Evolutionary conservation across 2,113 vertebrate genomes (phyloP).

Genomic region (Alouatta palliata): DNA sequence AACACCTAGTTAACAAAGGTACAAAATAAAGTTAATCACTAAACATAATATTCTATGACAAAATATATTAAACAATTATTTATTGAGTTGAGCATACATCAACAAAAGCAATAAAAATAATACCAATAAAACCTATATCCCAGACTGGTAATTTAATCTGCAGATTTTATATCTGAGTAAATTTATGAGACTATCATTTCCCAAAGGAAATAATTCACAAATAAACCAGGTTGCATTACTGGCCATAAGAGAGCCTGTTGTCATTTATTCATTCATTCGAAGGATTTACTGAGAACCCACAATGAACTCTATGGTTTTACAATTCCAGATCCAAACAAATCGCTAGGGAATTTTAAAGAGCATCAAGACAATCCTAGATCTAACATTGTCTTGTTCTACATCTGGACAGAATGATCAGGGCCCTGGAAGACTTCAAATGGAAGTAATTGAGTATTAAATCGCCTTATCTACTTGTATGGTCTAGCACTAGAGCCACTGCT

Average conservation of each 20-base stretch:
- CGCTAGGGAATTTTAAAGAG: background rate
- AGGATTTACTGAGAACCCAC: slow-evolving; percentile 38
- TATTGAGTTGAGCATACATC: background rate
- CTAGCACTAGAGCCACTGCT: background rate
- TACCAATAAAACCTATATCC: background rate
- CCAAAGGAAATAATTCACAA: slow-evolving; percentile 37
- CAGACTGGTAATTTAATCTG: background rate
- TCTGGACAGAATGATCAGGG: background rate
- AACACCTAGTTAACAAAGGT: background rate
- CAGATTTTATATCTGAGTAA: slow-evolving; percentile 1
- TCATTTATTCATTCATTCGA: slow-evolving; percentile 31
- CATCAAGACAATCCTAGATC: background rate
- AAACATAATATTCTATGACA: slow-evolving; percentile 9
- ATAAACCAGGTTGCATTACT: slow-evolving; percentile 42
- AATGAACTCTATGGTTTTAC: background rate
- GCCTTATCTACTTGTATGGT: background rate
- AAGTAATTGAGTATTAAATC: slow-evolving; percentile 23
- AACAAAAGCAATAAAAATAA: slow-evolving; percentile 47
- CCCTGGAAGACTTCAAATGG: background rate
- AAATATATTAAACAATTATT: slow-evolving; percentile 28
- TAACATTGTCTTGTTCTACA: background rate
- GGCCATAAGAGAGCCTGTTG: background rate
- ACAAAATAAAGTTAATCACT: background rate
- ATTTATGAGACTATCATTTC: slow-evolving; percentile 7
- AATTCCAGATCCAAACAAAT: slow-evolving; percentile 2